These are phyloP conservation scores for Tokudaia tokunoshimensis DNA, from an alignment of 2,797 vertebrate species.

Conservation along the genomic window DNA sequence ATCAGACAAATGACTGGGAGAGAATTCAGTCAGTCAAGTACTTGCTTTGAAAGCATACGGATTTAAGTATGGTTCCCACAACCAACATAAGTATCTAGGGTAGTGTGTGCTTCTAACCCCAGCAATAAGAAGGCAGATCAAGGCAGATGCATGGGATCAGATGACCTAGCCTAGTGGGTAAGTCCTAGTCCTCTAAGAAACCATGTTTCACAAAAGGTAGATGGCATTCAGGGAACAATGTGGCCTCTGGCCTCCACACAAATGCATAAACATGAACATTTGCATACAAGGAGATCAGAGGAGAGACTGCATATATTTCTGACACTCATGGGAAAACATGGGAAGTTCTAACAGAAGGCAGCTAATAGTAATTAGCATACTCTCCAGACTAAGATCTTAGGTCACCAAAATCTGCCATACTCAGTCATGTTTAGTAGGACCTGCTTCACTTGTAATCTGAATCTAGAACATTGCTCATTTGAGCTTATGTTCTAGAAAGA, in stretches of 20 bases:
- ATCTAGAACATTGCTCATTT: not conserved
- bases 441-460: not conserved
- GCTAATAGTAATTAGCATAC: not conserved
- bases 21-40: not conserved
- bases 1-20: not conserved
- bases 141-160: not conserved
- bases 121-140: not conserved
- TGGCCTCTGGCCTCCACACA: not conserved
- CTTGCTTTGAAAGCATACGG: not conserved
- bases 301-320: not conserved
- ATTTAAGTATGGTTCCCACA: not conserved
- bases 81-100: not conserved
- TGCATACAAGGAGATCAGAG: not conserved
- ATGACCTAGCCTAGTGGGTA: not conserved
- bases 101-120: too few species aligned
- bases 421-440: not conserved
- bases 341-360: not conserved
- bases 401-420: not conserved
- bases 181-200: not conserved
- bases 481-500: conserved; percentile 37
- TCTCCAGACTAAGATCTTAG: not conserved
- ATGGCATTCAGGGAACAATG: not conserved
- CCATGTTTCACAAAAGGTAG: not conserved
- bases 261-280: not conserved
- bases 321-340: not conserved